Conservation (phyloP, 2,797 vertebrate genomes). For the Parauchenoglanis ngamensis region DNA sequence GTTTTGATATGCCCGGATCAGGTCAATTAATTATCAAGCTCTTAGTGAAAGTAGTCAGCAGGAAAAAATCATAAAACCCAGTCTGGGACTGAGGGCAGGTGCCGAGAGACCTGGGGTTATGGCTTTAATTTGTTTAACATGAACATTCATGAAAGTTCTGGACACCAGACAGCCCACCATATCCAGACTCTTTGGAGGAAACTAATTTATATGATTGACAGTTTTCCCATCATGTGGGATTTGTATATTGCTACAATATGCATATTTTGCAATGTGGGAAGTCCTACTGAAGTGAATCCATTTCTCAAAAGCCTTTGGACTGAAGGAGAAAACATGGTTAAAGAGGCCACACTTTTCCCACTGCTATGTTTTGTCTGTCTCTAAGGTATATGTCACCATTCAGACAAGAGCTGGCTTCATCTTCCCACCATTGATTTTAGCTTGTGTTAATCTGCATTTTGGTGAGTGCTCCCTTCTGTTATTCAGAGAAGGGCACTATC, state of each 20-base stretch:
- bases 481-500: constrained; percentile 37
- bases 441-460: constrained; percentile 13
- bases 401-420: background rate
- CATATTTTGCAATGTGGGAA: background rate
- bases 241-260: background rate
- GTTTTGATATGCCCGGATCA: background rate
- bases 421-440: constrained; percentile 9
- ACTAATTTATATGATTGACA: constrained; percentile 5
- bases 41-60: background rate
- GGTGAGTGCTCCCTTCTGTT: constrained; percentile 2
- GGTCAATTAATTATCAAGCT: background rate
- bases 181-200: background rate
- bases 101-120: background rate
- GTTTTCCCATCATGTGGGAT: background rate
- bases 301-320: background rate
- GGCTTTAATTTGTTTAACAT: constrained; percentile 9
- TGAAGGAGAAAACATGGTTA: background rate
- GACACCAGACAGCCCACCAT: background rate
- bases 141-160: background rate
- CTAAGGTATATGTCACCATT: background rate
- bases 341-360: background rate
- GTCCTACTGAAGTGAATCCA: background rate
- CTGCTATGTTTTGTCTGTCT: background rate
- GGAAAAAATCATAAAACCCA: background rate
- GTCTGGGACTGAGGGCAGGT: background rate